Conservation (phyloP, 2,797 vertebrate genomes). For the Antennarius maculatus region DNA sequence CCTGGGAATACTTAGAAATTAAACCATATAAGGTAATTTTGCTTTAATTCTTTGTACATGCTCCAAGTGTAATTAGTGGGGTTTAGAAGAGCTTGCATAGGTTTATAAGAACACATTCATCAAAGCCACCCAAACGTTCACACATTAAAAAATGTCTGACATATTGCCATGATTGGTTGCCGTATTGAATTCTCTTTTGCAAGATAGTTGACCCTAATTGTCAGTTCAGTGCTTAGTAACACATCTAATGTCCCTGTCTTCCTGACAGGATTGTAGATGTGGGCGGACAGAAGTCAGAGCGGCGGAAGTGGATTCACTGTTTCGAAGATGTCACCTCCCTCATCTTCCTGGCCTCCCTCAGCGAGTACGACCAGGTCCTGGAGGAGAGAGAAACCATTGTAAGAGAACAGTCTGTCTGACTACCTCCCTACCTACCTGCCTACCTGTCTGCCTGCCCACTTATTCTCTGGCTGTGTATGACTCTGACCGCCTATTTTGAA, state of each 20-base stretch:
- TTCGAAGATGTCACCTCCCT: constrained; percentile 87
- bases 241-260: not conserved
- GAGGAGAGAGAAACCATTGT: constrained; percentile 83
- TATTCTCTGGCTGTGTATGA: too few species aligned
- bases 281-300: constrained; percentile 86
- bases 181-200: not conserved
- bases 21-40: not conserved
- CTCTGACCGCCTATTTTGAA: too few species aligned
- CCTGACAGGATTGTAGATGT: constrained; percentile 83
- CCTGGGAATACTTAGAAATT: not conserved
- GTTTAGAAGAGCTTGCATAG: not conserved
- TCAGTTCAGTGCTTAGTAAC: too few species aligned
- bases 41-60: not conserved
- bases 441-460: too few species aligned
- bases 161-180: not conserved
- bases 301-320: constrained; percentile 87
- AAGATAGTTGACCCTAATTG: too few species aligned
- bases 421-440: too few species aligned
- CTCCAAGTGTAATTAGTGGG: too few species aligned
- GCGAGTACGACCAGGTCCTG: constrained; percentile 86
- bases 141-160: not conserved
- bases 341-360: constrained; percentile 86
- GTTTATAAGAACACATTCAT: too few species aligned
- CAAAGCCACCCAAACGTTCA: not conserved
- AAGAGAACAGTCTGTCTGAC: constrained; percentile 44